A percentile compares a stretch with the other conserved stretches of the same genome.
Conservation (phyloP, 2,113 vertebrate genomes). For the Chitala chitala region DNA sequence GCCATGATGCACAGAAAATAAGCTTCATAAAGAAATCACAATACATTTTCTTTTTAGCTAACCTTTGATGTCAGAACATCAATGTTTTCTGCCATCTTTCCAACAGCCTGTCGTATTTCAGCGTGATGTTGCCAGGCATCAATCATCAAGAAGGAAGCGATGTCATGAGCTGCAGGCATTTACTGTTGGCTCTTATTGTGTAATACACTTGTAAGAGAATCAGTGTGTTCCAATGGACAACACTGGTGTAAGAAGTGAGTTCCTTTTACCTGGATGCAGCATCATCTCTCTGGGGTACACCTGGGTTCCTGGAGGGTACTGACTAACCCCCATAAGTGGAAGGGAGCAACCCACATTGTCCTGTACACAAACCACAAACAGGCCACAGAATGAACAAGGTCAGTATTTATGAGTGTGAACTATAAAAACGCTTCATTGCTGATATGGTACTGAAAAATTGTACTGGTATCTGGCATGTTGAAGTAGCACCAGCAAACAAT, state of each 20-base stretch:
- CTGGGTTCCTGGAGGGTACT: conserved; percentile 72
- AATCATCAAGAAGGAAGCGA: conserved; percentile 88
- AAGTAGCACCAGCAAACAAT: conserved; percentile 61
- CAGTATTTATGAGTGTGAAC: not conserved
- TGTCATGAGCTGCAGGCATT: conserved; percentile 66
- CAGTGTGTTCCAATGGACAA: not conserved
- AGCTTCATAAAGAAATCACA: not conserved
- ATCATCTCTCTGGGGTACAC: conserved; percentile 69
- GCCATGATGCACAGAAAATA: not conserved
- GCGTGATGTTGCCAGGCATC: conserved; percentile 92
- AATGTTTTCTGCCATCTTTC: conserved; percentile 89
- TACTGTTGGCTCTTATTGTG: not conserved
- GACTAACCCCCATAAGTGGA: conserved; percentile 56
- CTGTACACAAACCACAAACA: conserved; percentile 11
- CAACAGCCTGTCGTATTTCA: conserved; percentile 80
- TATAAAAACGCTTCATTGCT: not conserved
- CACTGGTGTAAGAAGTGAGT: not conserved
- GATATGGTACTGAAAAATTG: not conserved
- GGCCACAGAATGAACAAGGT: too few relatives aligned
- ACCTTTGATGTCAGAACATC: conserved; percentile 86
- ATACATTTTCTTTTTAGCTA: conserved; percentile 7
- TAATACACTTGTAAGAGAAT: not conserved
- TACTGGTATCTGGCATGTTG: conserved; percentile 77
- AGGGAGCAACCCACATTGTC: conserved; percentile 54
- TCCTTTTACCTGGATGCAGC: conserved; percentile 74